Base-by-base conservation (phyloP, 2,888 invertebrate genomes). In the Oscheius myriophilus region DNA sequence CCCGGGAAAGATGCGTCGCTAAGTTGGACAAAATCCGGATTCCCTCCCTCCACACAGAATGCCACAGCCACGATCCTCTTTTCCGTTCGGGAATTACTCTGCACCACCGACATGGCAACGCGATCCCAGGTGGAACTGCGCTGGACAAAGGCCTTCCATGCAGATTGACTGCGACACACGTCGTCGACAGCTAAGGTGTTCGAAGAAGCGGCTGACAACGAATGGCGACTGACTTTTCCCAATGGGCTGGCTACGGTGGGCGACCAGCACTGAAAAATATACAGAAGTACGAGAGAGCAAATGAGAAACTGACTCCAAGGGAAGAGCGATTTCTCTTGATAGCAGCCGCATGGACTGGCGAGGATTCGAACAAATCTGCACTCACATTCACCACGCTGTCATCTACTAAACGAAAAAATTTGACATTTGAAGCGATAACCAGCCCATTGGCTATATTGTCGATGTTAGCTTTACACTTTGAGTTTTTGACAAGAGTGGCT, bases 301-400 rank as follows among this genome's bases (percentile, higher is more conserved):
- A n/a, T n/a, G n/a, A n/a, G n/a, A n/a, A n/a, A n/a, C n/a, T n/a
- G n/a, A 53, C 33, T 4, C 18, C 39, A 14, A 18, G 9, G 9
- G 23, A 26, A 55, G 23, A 25, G 4, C 26, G 18, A n/a, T 26
- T 55, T 55, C 18, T 25, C 55, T 25, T 52, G n/a, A n/a, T 23
- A 2, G 26, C 26, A 2, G 23, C 18, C 18, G 33, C n/a, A n/a
- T n/a, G 7, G 7, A 33, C 12, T 12, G 57, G 33, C 9, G 66
- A 57, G 25, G 33, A 26, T 26, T 66, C 66, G 51, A 66, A 66
- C 25, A 58, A 52, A 59, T 67, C 67, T 1, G 53, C 55, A 26
- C 63, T 63, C 11, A 45, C 55, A 11, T 52, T 52, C 52, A 14
- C 26, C 52, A 33, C 33, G 33, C 33, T 33, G 3, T 33, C 33